A percentile compares a stretch with the other conserved stretches of the same genome.
phyloP scores from a whole-genome alignment of 2,888 invertebrate species.

The Cistogaster globosa region DNA sequence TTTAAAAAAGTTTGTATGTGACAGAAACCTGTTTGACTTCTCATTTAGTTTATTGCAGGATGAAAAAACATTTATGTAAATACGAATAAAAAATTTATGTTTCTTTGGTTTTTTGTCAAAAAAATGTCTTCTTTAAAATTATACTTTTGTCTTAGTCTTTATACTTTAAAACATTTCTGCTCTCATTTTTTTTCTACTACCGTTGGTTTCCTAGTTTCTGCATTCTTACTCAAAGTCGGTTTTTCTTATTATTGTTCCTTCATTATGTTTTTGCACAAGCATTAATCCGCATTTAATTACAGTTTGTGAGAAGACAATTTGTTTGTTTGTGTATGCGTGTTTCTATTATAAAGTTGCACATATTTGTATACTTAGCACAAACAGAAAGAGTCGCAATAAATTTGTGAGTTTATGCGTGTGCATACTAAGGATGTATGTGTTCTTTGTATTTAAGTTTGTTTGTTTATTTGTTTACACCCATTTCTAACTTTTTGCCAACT shows the following conservation, averaged over 20 bases:
- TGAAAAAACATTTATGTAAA: too few species aligned
- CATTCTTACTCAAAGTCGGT: constrained; percentile 29
- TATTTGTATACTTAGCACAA: neutral
- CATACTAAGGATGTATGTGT: neutral
- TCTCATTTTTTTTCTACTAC: neutral
- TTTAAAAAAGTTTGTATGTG: too few species aligned
- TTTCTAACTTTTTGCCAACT: constrained; percentile 58
- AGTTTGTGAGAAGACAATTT: constrained; percentile 40
- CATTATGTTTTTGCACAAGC: constrained; percentile 54
- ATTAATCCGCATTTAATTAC: constrained; percentile 71
- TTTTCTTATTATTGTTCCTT: constrained; percentile 59
- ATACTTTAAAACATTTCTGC: constrained; percentile 10
- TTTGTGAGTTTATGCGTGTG: neutral
- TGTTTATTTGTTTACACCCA: constrained; percentile 33
- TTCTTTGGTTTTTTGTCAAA: neutral
- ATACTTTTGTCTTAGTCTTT: constrained; percentile 52
- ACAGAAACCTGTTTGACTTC: too few species aligned
- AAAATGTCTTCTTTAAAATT: constrained; percentile 49
- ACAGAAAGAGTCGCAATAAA: constrained; percentile 13
- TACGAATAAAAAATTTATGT: too few species aligned
- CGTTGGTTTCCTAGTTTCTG: neutral
- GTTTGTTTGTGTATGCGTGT: neutral
- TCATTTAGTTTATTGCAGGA: too few species aligned
- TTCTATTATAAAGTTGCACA: neutral
- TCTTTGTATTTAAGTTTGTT: neutral